These are phyloP conservation scores for Leuctra nigra DNA, from an alignment of 2,888 invertebrate species.

Conservation along the genomic window DNA sequence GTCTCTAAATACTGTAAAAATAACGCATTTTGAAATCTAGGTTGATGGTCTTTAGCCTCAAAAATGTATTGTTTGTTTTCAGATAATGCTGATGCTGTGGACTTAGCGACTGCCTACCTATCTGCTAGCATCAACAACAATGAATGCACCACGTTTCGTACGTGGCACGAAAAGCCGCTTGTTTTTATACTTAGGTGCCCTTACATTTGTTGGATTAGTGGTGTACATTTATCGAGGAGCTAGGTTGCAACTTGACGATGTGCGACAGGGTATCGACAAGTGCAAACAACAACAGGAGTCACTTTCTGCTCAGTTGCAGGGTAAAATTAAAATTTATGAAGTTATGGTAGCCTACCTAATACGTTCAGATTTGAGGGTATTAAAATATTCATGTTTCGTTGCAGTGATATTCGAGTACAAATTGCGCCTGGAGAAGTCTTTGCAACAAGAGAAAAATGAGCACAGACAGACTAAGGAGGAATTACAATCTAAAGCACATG, in stretches of 20 bases:
- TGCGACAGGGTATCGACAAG: constrained; percentile 44
- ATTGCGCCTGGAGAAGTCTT: constrained; percentile 48
- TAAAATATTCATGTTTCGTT: constrained; percentile 28
- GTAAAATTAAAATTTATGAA: too few relatives aligned
- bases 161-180: constrained; percentile 52
- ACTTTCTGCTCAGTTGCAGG: constrained; percentile 50
- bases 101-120: too few relatives aligned
- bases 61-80: too few relatives aligned
- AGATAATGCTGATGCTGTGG: too few relatives aligned
- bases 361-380: neutral
- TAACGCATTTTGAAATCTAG: too few relatives aligned
- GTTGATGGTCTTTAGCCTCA: too few relatives aligned
- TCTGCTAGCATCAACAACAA: too few relatives aligned
- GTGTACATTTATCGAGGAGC: constrained; percentile 53
- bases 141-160: constrained; percentile 49
- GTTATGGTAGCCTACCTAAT: neutral
- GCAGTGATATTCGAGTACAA: constrained; percentile 53
- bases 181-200: constrained; percentile 46
- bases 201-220: constrained; percentile 46
- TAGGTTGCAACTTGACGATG: constrained; percentile 49
- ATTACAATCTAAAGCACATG: constrained; percentile 43
- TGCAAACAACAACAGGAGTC: constrained; percentile 54
- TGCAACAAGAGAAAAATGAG: constrained; percentile 49
- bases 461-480: constrained; percentile 46
- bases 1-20: too few relatives aligned